Base-by-base conservation (phyloP, 2,797 vertebrate species). In the Lepidocolaptes lacrymiger region DNA sequence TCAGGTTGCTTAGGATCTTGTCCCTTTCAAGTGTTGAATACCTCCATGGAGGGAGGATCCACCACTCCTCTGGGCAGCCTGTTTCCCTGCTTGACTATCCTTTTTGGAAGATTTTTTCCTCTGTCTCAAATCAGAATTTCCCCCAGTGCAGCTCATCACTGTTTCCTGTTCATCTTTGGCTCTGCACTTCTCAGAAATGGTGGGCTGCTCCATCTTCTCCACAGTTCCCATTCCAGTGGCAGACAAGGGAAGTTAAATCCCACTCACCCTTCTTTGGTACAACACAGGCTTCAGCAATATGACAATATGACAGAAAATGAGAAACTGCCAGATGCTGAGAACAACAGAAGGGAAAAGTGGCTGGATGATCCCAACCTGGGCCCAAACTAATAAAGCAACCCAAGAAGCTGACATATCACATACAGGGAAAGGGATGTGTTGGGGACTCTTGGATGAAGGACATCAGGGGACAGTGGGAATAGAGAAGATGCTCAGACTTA, bases 241-340 rank as follows among this genome's bases (percentile, higher is more conserved):
- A 46, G 39, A 23, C 10, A 6, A 13, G 37, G 91, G 56, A 14
- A 21, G 7, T 72, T 54, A 21, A 8, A 58, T 14, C 21, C 18
- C 23, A 5, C 32, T 52, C 32, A 51, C 23, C 18, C 16, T 67
- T 84, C 48, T 85, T 28, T 56, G 26, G 7, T 8, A n/a, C 0
- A 0, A 8, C 67, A 62, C 3, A 6, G 4, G 2, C 5, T 39
- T 55, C 75, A 83, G 61, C 9, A 83, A 26, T 5, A 41, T 9
- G 44, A 36, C 11, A 39, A 9, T 7, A 16, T 7, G 22, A 28
- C 9, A 34, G n/a, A 77, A 76, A 82, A 82, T 6, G 5, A 87
- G 56, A 80, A 91, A 66, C 14, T 41, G 4, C 3, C 89, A 83
- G 36, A 10, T 76, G 21, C 41, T 44, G 48, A 41, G 54, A 85